Evolutionary conservation across 2,797 vertebrate genomes (phyloP), one percentile per base, ranked within the genome.

Genomic region (Sciurus carolinensis): DNA sequence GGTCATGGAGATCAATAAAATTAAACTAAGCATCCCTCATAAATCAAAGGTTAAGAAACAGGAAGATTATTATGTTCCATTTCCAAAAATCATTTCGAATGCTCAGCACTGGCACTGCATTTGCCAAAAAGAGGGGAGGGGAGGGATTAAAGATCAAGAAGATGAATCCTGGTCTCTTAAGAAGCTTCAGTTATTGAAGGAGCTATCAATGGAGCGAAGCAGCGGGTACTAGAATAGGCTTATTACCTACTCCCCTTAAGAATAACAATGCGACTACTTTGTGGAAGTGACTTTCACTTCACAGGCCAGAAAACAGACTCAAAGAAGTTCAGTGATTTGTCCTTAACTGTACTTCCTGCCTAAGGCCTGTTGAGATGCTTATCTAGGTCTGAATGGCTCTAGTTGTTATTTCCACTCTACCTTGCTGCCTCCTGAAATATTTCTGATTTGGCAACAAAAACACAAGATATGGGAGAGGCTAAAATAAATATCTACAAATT

Each of bases 361-460:
- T 79, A 36, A 92, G 62, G 15, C 14, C 22, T n/a, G 4, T 9
- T 44, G 71, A 76, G 87, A 69, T 54, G 36, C 1, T 6, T 20
- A 24, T 4, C 14, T 22, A 14, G 7, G 33, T 66, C 39, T 71
- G 8, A 24, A n/a, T 39, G 26, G 7, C 9, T 87, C 76, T 73
- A 14, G 1, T 59, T 87, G 83, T 11, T 36, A 24, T 92, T 95
- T 81, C 3, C 2, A 67, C 76, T 89, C 15, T 10, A 7, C 24
- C 15, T 5, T 10, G 15, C 28, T 77, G 3, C 3, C 33, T 80
- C n/a, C 47, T 69, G 89, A 91, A 75, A 22, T 18, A 9, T 30
- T 82, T 86, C 36, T 82, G 71, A 81, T 42, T 57, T 90, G 54
- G 66, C 66, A 42, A 91, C 71, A 57, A 59, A 83, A 75, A 85